A percentile compares a stretch with the other conserved stretches of the same genome.
These are phyloP conservation scores for Carcina quercana DNA, from an alignment of 2,888 invertebrate species.

Conservation along the genomic window DNA sequence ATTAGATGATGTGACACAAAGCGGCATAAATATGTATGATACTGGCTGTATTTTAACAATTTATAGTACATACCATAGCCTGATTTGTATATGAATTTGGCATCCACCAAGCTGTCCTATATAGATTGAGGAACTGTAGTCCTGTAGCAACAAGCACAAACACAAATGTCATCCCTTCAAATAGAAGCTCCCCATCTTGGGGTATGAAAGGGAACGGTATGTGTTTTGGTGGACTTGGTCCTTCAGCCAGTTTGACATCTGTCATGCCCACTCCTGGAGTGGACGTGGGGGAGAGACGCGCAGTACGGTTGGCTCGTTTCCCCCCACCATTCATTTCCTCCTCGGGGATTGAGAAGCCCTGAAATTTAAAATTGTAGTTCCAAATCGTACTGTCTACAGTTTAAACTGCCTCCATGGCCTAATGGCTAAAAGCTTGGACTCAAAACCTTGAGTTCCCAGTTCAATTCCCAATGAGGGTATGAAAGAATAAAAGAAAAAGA, in stretches of 20 bases:
- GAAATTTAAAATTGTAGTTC: slow-evolving; percentile 15
- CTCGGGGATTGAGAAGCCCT: slow-evolving; percentile 40
- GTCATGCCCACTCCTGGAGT: slow-evolving; percentile 17
- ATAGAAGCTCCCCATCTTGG: slow-evolving; percentile 85
- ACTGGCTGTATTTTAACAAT: too few relatives aligned
- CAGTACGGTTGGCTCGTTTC: slow-evolving; percentile 35
- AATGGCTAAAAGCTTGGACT: too few relatives aligned
- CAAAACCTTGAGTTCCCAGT: too few relatives aligned
- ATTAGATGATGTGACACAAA: too few relatives aligned
- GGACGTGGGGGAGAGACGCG: slow-evolving; percentile 31
- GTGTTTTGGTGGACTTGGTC: slow-evolving; percentile 81
- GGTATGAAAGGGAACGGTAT: slow-evolving; percentile 87
- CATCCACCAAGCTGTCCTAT: slow-evolving; percentile 98
- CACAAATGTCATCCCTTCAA: slow-evolving; percentile 89
- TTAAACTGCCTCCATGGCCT: too few relatives aligned
- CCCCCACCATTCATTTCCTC: slow-evolving; percentile 48
- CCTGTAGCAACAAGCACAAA: slow-evolving; percentile 86
- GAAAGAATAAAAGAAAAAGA: too few relatives aligned
- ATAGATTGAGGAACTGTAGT: slow-evolving; percentile 95
- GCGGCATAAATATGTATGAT: too few relatives aligned
- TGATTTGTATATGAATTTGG: slow-evolving; percentile 92
- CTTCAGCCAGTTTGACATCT: slow-evolving; percentile 43
- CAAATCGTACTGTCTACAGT: too few relatives aligned
- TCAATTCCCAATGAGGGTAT: too few relatives aligned
- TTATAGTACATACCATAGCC: slow-evolving; percentile 81